Conservation (phyloP, 2,113 vertebrate species). For the Misgurnus mizolepis region DNA sequence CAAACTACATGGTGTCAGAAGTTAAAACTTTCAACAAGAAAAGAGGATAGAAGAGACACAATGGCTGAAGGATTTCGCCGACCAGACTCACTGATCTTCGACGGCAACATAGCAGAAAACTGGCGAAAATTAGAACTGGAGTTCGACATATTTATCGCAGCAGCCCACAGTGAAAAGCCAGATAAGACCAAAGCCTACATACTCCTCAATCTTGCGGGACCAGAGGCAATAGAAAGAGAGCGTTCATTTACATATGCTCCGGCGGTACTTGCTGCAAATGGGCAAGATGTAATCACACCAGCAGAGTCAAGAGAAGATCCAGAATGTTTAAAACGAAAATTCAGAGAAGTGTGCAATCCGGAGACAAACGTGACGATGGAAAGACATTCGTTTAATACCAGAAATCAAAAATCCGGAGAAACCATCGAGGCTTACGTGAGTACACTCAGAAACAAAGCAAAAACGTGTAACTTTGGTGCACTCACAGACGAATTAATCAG, state of each 20-base stretch:
- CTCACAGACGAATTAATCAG: too few species aligned
- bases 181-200: background rate
- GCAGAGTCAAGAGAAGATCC: background rate
- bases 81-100: conserved; percentile 45
- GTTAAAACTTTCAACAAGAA: too few species aligned
- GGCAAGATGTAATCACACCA: background rate
- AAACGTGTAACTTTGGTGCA: background rate
- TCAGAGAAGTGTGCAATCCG: background rate
- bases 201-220: too few species aligned
- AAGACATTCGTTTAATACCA: too few species aligned
- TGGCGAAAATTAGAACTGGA: conserved; percentile 39
- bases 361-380: too few species aligned
- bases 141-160: conserved; percentile 46
- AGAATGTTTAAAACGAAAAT: background rate
- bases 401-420: too few species aligned
- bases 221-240: too few species aligned
- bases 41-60: too few species aligned
- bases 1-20: too few species aligned
- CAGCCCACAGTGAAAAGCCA: conserved; percentile 44
- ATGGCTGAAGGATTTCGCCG: conserved; percentile 34
- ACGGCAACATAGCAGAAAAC: conserved; percentile 34
- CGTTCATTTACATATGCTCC: background rate
- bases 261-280: background rate
- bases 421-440: background rate
- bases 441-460: background rate